These are phyloP conservation scores for Arctia plantaginis DNA, from an alignment of 2,888 invertebrate genomes.

Conservation along the genomic window DNA sequence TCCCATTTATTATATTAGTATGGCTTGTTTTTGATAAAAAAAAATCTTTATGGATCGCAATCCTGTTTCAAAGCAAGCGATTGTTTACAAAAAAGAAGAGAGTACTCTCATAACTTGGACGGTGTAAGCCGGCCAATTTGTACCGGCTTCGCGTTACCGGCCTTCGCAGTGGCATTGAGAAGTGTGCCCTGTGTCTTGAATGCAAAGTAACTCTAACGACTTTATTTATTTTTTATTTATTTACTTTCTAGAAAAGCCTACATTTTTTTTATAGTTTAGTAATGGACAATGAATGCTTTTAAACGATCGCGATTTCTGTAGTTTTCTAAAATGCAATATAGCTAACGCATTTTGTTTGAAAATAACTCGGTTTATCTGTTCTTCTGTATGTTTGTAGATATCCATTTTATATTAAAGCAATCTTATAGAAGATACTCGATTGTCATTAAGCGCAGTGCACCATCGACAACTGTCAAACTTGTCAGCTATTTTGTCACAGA, in stretches of 20 bases:
- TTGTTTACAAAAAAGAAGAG: conserved; percentile 6
- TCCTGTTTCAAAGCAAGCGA: conserved; percentile 1
- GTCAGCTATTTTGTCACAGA: no score
- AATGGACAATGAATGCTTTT: no score
- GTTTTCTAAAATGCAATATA: no score
- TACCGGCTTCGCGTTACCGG: conserved; percentile 60
- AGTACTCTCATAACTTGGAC: conserved; percentile 20
- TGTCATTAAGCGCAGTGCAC: no score
- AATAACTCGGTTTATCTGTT: no score
- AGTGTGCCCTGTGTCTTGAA: conserved; percentile 60
- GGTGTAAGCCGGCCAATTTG: conserved; percentile 58
- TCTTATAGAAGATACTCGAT: no score
- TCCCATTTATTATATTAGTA: no score
- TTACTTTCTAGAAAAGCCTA: not conserved
- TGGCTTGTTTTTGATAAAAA: not conserved
- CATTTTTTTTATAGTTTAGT: not conserved
- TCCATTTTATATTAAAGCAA: no score
- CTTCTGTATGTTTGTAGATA: no score
- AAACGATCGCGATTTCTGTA: no score
- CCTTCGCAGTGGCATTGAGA: conserved; percentile 57
- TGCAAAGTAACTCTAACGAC: conserved; percentile 54
- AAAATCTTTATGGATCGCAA: not conserved
- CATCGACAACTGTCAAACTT: no score
- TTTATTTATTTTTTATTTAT: conserved; percentile 22
- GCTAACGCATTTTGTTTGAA: no score